These are phyloP conservation scores for Bovichtus variegatus DNA, from an alignment of 2,797 vertebrate genomes.

Conservation along the genomic window DNA sequence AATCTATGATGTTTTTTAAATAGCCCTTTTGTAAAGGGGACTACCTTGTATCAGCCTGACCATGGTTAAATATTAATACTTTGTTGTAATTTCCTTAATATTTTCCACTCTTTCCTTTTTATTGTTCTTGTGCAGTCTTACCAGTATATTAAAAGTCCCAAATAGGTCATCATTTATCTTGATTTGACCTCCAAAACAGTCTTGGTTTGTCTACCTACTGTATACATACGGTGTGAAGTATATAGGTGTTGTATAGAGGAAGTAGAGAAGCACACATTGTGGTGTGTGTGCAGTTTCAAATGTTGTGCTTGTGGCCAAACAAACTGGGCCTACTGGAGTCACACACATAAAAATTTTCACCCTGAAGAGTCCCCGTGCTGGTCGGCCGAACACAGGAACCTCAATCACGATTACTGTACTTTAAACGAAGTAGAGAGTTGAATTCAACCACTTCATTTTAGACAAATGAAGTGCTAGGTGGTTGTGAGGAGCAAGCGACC, in stretches of 20 bases:
- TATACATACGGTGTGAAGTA: not conserved
- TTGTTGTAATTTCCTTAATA: not conserved
- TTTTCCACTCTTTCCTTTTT: not conserved
- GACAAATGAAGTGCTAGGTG: not conserved
- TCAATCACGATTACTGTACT: not conserved
- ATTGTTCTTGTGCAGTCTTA: not conserved
- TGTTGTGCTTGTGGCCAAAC: conserved; percentile 17
- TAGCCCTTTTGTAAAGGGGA: not conserved
- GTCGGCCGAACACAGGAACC: not conserved
- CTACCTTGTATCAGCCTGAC: conserved; percentile 3
- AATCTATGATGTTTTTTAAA: not conserved
- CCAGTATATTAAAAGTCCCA: no score
- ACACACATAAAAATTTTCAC: not conserved
- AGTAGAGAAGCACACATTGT: not conserved
- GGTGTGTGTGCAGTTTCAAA: conserved; percentile 15
- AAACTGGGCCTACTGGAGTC: not conserved
- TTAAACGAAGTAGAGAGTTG: not conserved
- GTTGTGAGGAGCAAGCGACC: not conserved
- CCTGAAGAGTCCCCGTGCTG: not conserved
- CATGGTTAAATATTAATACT: conserved; percentile 20
- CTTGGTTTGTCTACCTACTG: not conserved
- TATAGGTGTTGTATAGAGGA: not conserved
- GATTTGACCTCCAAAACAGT: not conserved
- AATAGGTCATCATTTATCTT: not conserved
- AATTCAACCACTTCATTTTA: not conserved